phyloP scores from a whole-genome alignment of 2,797 vertebrate species.

The Mus caroli region DNA sequence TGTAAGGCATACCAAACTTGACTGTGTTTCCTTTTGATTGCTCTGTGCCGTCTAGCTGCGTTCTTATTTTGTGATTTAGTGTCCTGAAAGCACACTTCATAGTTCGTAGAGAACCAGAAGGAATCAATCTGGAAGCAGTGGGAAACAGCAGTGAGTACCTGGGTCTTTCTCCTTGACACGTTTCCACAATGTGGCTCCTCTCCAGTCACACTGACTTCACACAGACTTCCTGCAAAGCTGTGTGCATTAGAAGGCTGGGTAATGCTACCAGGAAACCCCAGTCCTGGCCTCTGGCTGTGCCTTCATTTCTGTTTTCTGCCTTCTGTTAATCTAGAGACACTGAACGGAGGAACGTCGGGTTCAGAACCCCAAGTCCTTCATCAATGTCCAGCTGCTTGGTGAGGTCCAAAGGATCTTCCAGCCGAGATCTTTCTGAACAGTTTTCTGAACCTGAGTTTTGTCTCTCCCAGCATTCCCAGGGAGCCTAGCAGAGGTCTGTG shows the following conservation, averaged over 20 bases:
- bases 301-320: too few relatives aligned
- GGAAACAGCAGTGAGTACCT: neutral
- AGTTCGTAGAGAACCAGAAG: neutral
- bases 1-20: neutral
- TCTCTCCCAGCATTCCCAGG: neutral
- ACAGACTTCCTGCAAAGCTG: neutral
- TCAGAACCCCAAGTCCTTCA: neutral
- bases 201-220: neutral
- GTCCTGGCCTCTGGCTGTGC: neutral
- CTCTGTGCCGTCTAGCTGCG: accelerated
- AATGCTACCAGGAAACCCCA: neutral
- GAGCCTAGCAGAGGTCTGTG: neutral
- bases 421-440: neutral
- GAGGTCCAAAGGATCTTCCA: neutral
- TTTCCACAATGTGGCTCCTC: neutral
- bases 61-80: neutral
- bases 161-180: neutral
- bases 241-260: neutral
- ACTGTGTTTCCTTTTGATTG: neutral
- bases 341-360: neutral
- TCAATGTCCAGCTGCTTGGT: neutral
- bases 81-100: neutral
- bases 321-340: neutral
- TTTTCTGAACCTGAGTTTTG: neutral
- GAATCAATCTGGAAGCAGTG: neutral